Base-by-base conservation (phyloP, 2,113 vertebrate genomes). In the Antechinus flavipes region DNA sequence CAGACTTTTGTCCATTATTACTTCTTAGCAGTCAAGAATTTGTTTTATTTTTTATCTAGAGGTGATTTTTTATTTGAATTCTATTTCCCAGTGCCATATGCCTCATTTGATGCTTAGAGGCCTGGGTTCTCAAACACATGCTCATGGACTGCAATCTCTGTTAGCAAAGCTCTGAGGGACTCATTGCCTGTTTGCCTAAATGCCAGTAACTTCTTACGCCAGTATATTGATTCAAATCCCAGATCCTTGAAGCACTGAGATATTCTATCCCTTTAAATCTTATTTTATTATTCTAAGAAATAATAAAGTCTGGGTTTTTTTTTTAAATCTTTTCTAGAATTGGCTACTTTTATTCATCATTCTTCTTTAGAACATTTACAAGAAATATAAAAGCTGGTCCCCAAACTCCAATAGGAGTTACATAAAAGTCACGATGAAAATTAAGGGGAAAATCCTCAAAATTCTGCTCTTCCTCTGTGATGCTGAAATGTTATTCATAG, bases 361-460 rank as follows among this genome's bases (percentile, higher is more conserved):
- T 96, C 58, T 94, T 76, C 95, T 76, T 94, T 90, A n/a, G 95
- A 93, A 93, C n/a, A 52, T 56, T 93, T 9, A 89, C n/a, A 95
- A 97, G 61, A 95, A 95, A 93, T 97, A 92, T 90, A 9, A 46
- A 96, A 95, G 92, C 91, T 92, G 47, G 52, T 47, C 19, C 8
- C 2, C n/a, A 5, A 90, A 49, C 84, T 53, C 93, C 93, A 94
- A 95, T 89, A 94, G 0, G 14, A 93, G 12, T 93, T 94, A 55
- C 6, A 96, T 84, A 22, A 84, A 95, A 27, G 3, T 91, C 47
- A 91, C 95, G 19, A 42, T 49, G 68, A 93, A 96, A 89, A 27
- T 95, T 95, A 96, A 84, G 19, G 68, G 19, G 14, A 94, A 95
- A 97, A 96, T 96, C 93, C 96, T 98, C 97, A 95, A 98, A 97